Conservation (phyloP, 1,140 invertebrate species). For the Eriosoma lanigerum region DNA sequence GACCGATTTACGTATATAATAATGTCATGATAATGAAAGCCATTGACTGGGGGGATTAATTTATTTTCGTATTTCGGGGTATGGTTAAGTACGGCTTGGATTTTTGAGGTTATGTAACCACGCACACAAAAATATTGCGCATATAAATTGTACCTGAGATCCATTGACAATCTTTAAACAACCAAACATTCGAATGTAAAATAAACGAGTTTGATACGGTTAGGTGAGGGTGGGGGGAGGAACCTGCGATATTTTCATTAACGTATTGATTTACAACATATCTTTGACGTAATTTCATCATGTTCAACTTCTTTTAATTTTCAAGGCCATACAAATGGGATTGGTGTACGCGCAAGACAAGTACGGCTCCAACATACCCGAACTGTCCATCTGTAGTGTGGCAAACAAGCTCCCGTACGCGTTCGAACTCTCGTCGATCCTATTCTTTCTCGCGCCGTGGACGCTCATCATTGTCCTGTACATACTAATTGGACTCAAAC, state of each 20-base stretch:
- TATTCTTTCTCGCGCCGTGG: constrained; percentile 87
- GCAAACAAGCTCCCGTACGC: constrained; percentile 61
- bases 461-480: constrained; percentile 82
- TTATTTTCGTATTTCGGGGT: neutral
- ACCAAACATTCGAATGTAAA: too few species aligned
- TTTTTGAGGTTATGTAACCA: neutral
- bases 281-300: neutral
- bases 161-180: too few species aligned
- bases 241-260: too few species aligned
- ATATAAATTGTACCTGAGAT: too few species aligned
- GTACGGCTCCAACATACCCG: neutral
- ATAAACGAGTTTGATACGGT: too few species aligned
- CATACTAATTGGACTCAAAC: constrained; percentile 74
- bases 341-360: neutral
- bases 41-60: neutral
- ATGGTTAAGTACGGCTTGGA: neutral
- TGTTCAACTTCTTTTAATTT: neutral
- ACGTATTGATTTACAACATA: too few species aligned
- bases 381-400: neutral
- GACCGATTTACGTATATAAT: too few species aligned
- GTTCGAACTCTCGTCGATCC: constrained; percentile 80
- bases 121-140: neutral
- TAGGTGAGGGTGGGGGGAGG: too few species aligned
- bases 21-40: too few species aligned
- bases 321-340: constrained; percentile 43